These are phyloP conservation scores for Caenorhabditis japonica DNA, from an alignment of 2,888 invertebrate species.

Conservation along the genomic window DNA sequence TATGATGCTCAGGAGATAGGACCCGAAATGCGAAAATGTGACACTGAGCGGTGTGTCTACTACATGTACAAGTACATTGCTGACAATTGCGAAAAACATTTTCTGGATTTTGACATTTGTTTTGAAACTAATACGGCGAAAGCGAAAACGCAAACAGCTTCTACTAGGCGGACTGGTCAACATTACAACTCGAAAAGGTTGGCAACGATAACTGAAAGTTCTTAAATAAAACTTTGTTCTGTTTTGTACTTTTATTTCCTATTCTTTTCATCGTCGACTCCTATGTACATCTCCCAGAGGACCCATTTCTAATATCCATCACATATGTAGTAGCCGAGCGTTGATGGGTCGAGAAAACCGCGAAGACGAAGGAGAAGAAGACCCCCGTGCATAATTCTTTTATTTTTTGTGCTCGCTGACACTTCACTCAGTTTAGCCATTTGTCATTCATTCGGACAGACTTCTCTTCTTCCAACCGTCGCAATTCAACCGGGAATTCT, in stretches of 20 bases:
- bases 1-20: constrained; percentile 57
- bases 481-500: constrained; percentile 51
- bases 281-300: constrained; percentile 34
- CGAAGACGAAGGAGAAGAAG: constrained; percentile 13
- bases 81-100: constrained; percentile 44
- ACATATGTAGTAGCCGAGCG: constrained; percentile 27
- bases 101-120: constrained; percentile 54
- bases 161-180: constrained; percentile 20
- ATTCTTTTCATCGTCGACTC: no score
- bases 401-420: constrained; percentile 46
- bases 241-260: no score
- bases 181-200: constrained; percentile 18
- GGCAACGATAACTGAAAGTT: neutral
- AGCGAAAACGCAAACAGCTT: constrained; percentile 9
- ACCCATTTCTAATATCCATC: constrained; percentile 48
- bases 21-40: constrained; percentile 58
- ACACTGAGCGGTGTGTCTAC: constrained; percentile 55
- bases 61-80: constrained; percentile 61
- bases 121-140: constrained; percentile 57
- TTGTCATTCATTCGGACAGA: constrained; percentile 27
- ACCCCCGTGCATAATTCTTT: constrained; percentile 54
- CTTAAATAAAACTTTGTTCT: constrained; percentile 1
- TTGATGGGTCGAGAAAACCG: no score
- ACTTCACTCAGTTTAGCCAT: constrained; percentile 23
- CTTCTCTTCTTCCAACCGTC: constrained; percentile 34